Evolutionary conservation across 64 coral and sea anemone species (phyloP).

Genomic region (Actinia equina): DNA sequence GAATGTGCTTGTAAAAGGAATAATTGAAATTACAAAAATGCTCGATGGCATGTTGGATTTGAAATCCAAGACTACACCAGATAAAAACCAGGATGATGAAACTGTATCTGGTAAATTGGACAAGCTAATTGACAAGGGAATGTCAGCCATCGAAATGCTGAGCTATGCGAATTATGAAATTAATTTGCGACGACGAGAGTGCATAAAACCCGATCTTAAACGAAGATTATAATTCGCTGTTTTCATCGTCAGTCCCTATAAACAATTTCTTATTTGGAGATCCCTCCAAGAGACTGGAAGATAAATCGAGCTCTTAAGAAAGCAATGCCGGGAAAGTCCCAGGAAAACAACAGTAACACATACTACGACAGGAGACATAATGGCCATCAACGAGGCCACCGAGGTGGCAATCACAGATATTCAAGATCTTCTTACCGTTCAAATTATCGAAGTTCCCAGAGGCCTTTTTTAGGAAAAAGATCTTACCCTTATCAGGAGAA

Average conservation of each 20-base stretch:
- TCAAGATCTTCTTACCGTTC: no score
- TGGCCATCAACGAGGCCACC: no score
- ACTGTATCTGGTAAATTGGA: no score
- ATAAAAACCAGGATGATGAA: no score
- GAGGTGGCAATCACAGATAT: no score
- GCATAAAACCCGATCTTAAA: conserved; percentile 44
- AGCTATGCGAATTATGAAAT: conserved; percentile 29
- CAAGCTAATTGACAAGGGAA: neutral
- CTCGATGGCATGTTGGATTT: neutral
- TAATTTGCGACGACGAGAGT: conserved; percentile 19
- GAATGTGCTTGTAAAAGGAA: neutral
- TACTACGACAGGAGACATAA: no score
- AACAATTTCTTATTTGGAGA: conserved; percentile 42
- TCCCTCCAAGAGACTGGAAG: conserved; percentile 31
- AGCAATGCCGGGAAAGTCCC: conserved; percentile 9
- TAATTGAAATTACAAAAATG: neutral
- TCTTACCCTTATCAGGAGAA: neutral
- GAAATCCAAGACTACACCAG: neutral
- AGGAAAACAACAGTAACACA: no score
- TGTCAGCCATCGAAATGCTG: conserved; percentile 10
- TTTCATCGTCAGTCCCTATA: conserved; percentile 39
- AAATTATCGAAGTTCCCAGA: no score
- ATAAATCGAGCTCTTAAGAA: conserved; percentile 25
- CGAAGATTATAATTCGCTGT: conserved; percentile 33
- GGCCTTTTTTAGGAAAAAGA: no score